Conservation (phyloP, 2,113 vertebrate species). For the Bettongia penicillata region DNA sequence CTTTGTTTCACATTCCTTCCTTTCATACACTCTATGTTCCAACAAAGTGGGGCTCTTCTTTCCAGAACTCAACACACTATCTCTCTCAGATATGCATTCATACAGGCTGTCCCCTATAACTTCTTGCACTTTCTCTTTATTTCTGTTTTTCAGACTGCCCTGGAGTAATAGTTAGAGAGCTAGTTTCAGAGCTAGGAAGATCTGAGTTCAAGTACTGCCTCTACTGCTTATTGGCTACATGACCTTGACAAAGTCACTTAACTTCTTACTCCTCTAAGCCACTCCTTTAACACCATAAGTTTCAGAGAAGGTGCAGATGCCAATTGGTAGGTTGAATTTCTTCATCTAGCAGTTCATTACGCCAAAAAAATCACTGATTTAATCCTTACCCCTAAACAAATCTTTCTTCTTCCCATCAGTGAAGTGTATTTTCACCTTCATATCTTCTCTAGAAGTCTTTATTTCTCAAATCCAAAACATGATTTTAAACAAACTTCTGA, state of each 20-base stretch:
- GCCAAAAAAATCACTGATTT: background rate
- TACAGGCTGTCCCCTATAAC: background rate
- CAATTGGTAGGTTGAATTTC: slow-evolving; percentile 19
- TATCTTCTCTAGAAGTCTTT: background rate
- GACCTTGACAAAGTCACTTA: background rate
- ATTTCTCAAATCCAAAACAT: background rate
- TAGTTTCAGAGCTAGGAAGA: background rate
- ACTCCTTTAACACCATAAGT: background rate
- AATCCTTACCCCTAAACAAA: background rate
- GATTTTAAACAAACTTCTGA: background rate
- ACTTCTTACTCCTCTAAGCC: background rate
- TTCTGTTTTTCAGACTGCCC: background rate
- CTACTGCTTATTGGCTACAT: background rate
- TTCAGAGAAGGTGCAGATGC: background rate
- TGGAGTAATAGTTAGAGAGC: background rate
- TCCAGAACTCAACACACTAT: background rate
- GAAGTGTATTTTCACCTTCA: background rate
- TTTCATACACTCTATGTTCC: background rate
- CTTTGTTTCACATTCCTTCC: background rate
- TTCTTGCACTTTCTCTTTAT: background rate
- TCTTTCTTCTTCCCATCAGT: background rate
- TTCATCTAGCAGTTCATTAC: background rate
- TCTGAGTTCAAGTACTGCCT: background rate
- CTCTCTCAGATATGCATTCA: background rate
- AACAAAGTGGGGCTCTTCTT: background rate